Evolutionary conservation across 1,140 invertebrate species (phyloP).

Genomic region (Drosophila athabasca): DNA sequence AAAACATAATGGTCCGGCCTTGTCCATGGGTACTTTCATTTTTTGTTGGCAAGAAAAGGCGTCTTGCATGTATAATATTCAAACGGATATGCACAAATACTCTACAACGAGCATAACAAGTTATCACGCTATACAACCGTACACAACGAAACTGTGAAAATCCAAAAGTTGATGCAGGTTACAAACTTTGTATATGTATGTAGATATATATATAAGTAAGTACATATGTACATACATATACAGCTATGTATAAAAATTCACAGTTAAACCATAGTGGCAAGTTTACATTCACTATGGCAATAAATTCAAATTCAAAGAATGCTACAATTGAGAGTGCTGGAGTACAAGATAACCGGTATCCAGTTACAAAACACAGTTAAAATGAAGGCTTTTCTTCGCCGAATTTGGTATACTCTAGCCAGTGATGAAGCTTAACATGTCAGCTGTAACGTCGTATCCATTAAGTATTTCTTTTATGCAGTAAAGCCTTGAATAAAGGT

Average conservation of each 20-base stretch:
- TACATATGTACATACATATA: background rate
- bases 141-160: constrained; percentile 33
- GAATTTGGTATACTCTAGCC: constrained; percentile 7
- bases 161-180: constrained; percentile 20
- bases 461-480: background rate
- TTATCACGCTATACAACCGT: constrained; percentile 33
- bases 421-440: too few species aligned
- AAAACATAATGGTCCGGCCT: constrained; percentile 43
- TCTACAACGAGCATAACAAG: constrained; percentile 43
- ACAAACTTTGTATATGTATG: too few species aligned
- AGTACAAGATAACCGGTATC: constrained; percentile 20
- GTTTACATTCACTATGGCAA: constrained; percentile 12
- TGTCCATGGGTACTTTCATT: constrained; percentile 63
- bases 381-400: background rate
- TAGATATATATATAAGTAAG: background rate
- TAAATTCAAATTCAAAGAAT: constrained; percentile 7
- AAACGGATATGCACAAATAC: constrained; percentile 47
- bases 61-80: constrained; percentile 43
- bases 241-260: background rate
- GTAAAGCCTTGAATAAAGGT: background rate
- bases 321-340: constrained; percentile 3
- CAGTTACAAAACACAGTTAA: constrained; percentile 11
- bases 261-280: constrained; percentile 3
- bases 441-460: background rate
- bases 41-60: constrained; percentile 21